Conservation (phyloP, 2,888 invertebrate species). For the Melieria omissa region DNA sequence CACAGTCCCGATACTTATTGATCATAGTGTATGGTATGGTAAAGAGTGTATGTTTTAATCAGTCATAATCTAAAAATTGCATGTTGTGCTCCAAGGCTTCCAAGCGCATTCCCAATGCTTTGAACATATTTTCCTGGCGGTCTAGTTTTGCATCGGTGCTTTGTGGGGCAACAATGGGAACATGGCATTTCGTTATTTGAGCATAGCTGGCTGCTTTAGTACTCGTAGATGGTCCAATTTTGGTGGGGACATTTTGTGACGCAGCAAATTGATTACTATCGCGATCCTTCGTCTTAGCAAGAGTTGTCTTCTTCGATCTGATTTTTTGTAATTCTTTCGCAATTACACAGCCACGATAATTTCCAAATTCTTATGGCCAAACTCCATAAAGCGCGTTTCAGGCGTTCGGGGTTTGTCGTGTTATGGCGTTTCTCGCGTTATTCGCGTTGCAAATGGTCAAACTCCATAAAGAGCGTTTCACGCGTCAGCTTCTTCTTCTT, state of each 20-base stretch:
- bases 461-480: no score
- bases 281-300: background rate
- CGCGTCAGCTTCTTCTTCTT: no score
- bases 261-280: no score
- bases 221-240: no score
- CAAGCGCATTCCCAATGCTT: background rate
- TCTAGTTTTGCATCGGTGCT: background rate
- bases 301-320: background rate
- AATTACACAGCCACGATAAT: slow-evolving; percentile 12
- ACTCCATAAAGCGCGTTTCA: no score
- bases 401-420: no score
- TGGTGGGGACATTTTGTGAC: no score
- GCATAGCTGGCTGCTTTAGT: background rate
- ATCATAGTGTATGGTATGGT: no score
- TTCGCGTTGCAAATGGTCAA: no score
- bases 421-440: no score
- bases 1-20: no score
- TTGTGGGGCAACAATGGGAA: background rate
- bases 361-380: no score
- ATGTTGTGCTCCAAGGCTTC: slow-evolving; percentile 9
- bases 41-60: background rate
- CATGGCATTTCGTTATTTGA: background rate
- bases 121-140: background rate
- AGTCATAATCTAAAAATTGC: slow-evolving; percentile 5
- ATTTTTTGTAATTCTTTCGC: slow-evolving; percentile 13